Conservation (phyloP, 2,797 vertebrate genomes). For the Urosaurus nigricauda region DNA sequence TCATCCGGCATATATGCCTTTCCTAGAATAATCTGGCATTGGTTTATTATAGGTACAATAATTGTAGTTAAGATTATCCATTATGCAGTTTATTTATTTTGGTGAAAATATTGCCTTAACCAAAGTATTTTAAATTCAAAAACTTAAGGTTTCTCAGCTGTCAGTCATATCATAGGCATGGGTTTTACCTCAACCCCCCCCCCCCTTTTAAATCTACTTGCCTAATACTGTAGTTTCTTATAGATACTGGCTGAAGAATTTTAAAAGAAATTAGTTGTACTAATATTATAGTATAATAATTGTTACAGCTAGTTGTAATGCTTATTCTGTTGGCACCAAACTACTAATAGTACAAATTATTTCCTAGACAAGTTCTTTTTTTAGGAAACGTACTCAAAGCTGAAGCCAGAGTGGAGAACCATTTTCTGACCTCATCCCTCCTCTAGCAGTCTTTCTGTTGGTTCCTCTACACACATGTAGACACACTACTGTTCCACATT, state of each 20-base stretch:
- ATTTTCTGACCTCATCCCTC: no score
- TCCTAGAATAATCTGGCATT: neutral
- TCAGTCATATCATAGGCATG: neutral
- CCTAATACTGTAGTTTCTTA: neutral
- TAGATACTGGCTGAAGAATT: neutral
- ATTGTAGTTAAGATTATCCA: neutral
- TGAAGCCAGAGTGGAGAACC: neutral
- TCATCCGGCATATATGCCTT: neutral
- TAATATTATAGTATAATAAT: neutral
- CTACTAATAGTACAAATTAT: neutral
- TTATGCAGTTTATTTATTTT: neutral
- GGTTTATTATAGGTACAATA: conserved; percentile 12
- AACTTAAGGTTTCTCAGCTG: neutral
- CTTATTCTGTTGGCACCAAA: neutral
- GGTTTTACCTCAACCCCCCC: neutral
- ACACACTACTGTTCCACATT: neutral
- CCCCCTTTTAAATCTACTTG: neutral
- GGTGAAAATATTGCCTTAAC: neutral
- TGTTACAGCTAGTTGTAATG: neutral
- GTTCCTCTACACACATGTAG: neutral
- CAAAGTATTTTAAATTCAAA: neutral
- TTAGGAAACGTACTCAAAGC: neutral
- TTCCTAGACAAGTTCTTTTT: neutral
- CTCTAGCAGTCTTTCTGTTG: neutral
- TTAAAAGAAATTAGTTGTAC: neutral